phyloP scores from a whole-genome alignment of 2,888 invertebrate genomes.

The Hirudinaria manillensis region DNA sequence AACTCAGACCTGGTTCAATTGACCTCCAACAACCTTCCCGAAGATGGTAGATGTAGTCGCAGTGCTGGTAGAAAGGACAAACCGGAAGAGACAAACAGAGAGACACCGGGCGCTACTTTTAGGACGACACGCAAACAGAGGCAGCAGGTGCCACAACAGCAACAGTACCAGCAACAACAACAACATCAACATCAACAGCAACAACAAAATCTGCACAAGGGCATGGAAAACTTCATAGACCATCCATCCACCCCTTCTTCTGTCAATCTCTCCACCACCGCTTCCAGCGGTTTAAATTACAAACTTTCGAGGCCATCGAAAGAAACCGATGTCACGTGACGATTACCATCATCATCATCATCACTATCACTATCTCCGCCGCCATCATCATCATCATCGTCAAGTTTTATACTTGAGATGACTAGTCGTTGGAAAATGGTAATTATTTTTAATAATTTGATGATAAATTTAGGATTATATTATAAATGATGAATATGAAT shows the following conservation, averaged over 20 bases:
- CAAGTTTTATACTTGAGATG: too few species aligned
- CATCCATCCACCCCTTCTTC: neutral
- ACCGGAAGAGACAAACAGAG: neutral
- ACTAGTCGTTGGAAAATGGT: too few species aligned
- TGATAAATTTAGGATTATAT: too few species aligned
- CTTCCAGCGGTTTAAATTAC: neutral
- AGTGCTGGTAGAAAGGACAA: neutral
- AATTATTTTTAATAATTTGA: too few species aligned
- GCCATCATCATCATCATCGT: too few species aligned
- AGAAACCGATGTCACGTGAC: conserved; percentile 8
- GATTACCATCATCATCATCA: too few species aligned
- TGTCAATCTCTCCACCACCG: neutral
- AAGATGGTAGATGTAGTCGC: neutral
- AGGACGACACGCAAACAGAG: too few species aligned
- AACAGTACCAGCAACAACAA: neutral
- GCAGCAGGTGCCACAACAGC: neutral
- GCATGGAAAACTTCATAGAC: too few species aligned
- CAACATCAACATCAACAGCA: neutral
- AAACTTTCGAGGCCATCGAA: neutral
- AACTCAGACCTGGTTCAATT: neutral
- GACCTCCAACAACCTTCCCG: neutral
- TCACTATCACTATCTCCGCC: too few species aligned
- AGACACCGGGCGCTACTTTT: neutral
- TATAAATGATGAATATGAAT: too few species aligned
- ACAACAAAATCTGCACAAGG: neutral